Base-by-base conservation (phyloP, 2,797 vertebrate species). In the Fistularia tabacaria region DNA sequence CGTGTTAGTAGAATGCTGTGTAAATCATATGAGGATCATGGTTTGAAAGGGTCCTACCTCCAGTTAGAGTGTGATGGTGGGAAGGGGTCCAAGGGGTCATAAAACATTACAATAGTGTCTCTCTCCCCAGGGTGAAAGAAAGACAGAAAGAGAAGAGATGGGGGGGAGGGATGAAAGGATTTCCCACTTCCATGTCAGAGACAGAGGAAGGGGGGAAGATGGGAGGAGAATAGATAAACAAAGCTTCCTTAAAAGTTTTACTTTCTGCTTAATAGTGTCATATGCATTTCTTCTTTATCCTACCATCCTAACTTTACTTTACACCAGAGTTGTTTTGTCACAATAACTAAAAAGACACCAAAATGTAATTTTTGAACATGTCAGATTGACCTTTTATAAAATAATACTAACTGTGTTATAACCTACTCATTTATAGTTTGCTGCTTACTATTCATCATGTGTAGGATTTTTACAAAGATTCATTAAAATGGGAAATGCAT, bases 41-140 rank as follows among this genome's bases (percentile, higher is more conserved):
- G 46, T 42, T 62, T 62, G 42, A 51, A 68, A 49, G 63, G 54
- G 48, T 62, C 50, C 55, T 72, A 68, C 69, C 66, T 40, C 6
- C 52, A 58, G 38, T 54, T 76, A 38, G 57, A 63, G 47, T 40
- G n/a, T 51, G 65, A 45, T 54, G 51, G 57, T 60, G 66, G 76
- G 65, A 74, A 70, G 63, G 61, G 72, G 65, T 81, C 69, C 62
- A 49, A 54, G 71, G 68, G 83, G 82, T 87, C 79, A 85, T 88
- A 87, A 89, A 87, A 73, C 70, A 69, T 69, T 71, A 85, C 87
- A 88, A 87, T 88, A 73, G 84, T 83, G 77, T 82, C 72, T 78
- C 83, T 84, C 81, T 81, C 79, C 82, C 73, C 64, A 54, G 80
- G 78, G 71, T 72, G 68, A 77, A 79, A 77, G 60, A 80, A 68